Base-by-base conservation (phyloP, 2,888 invertebrate genomes). In the Drosophila prostipennis region DNA sequence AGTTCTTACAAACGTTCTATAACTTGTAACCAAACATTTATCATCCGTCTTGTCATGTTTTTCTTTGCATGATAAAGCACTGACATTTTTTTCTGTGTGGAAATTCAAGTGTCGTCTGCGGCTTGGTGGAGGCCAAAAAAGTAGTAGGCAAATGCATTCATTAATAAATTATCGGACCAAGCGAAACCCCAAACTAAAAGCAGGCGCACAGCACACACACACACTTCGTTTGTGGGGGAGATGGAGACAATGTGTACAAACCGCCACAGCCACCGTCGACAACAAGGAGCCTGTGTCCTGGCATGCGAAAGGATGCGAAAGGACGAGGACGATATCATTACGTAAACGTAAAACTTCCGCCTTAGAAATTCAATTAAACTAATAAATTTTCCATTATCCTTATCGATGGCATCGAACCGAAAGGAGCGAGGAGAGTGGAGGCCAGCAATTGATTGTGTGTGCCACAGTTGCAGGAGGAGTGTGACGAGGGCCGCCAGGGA, bases 341-440 rank as follows among this genome's bases (percentile, higher is more conserved):
- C 83, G 80, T 81, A 81, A 76, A 80, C 86, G 81, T 86, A 84
- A 86, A 86, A 84, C 84, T 84, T 85, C 87, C 81, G 86, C 88
- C 87, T 89, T 87, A 82, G 89, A 89, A 89, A 89, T 89, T 89
- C 89, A 90, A 89, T 89, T 89, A 89, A 89, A 90, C 77, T 90
- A 88, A 87, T 89, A 89, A 89, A 87, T 90, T 89, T 89, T 89
- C 78, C 80, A 88, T 87, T 87, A 87, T 88, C 87, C 87, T 86
- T 87, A 87, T 87, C 88, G 85, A 81, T 87, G 83, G 81, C 77
- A 68, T 55, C 65, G 53, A 48, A 56, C 39, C 53, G 48, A 49
- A 52, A 39, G 37, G 53, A 39, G 71, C 23, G 63, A 65, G 37
- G 46, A 46, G 71, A 29, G 63, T 63, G 67, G 72, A 51, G 63